phyloP scores from a whole-genome alignment of 2,888 invertebrate genomes.

The Spodoptera exigua region DNA sequence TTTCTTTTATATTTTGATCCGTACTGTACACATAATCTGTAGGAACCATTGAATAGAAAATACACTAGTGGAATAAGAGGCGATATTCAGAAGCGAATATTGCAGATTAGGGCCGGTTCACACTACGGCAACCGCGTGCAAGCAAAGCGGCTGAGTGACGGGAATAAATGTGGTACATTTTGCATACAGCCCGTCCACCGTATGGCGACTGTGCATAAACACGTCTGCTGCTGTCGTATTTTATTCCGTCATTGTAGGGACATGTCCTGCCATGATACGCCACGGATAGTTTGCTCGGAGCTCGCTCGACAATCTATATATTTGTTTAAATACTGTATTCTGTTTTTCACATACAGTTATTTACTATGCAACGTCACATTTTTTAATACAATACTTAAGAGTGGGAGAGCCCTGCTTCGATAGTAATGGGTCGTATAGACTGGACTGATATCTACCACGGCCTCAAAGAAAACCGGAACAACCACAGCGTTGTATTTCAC shows the following conservation, averaged over 20 bases:
- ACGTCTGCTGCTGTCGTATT: slow-evolving; percentile 25
- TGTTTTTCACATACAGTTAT: too few species aligned
- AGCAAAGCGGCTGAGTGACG: slow-evolving; percentile 26
- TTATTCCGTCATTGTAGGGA: slow-evolving; percentile 42
- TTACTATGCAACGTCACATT: too few species aligned
- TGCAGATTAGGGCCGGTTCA: slow-evolving; percentile 34
- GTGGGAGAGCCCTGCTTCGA: too few species aligned
- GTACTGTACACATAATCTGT: too few species aligned
- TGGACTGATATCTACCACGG: too few species aligned
- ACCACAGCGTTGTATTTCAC: too few species aligned
- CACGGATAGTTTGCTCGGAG: neutral
- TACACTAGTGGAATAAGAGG: slow-evolving; percentile 11
- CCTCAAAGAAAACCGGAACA: too few species aligned
- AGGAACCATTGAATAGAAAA: slow-evolving; percentile 12
- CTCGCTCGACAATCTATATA: neutral
- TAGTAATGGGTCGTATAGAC: too few species aligned
- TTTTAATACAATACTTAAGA: too few species aligned
- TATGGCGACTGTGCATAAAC: slow-evolving; percentile 22
- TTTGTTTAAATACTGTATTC: too few species aligned
- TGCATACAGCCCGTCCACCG: slow-evolving; percentile 30
- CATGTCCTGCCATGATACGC: slow-evolving; percentile 10
- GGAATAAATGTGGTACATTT: slow-evolving; percentile 51
- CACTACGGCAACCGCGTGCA: slow-evolving; percentile 4
- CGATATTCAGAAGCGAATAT: slow-evolving; percentile 39
- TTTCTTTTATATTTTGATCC: too few species aligned